A percentile compares a stretch with the other conserved stretches of the same genome.
These are phyloP conservation scores for Oenanthe oenanthe DNA, from an alignment of 2,113 vertebrate species.

Conservation along the genomic window DNA sequence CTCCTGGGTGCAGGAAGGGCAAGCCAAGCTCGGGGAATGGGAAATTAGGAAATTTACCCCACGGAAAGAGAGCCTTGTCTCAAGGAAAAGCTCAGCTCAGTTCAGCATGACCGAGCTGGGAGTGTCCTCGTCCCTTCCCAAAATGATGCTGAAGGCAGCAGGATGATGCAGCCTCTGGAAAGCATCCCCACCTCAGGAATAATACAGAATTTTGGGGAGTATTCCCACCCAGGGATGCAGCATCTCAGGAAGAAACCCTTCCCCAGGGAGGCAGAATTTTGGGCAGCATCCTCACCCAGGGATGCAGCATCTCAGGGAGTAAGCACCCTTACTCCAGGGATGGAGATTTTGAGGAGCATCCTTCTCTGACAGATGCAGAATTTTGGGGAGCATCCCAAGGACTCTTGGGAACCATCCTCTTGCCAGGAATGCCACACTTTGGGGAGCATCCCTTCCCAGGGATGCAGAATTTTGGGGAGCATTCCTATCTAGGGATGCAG, in stretches of 20 bases:
- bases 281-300: too few relatives aligned
- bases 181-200: not conserved
- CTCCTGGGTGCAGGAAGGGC: not conserved
- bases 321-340: too few relatives aligned
- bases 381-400: not conserved
- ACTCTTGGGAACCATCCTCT: not conserved
- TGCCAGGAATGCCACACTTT: not conserved
- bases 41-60: not conserved
- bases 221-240: not conserved
- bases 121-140: not conserved
- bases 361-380: not conserved
- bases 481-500: too few relatives aligned
- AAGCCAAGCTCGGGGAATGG: not conserved
- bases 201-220: not conserved
- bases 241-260: not conserved
- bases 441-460: not conserved
- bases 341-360: not conserved
- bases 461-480: not conserved
- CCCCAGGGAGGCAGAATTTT: too few relatives aligned
- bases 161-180: not conserved
- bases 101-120: rapidly evolving
- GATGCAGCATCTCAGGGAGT: not conserved
- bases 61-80: rapidly evolving
- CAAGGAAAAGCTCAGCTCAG: not conserved
- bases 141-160: not conserved